phyloP scores from a whole-genome alignment of 2,888 invertebrate species.

The Thumatha senex region DNA sequence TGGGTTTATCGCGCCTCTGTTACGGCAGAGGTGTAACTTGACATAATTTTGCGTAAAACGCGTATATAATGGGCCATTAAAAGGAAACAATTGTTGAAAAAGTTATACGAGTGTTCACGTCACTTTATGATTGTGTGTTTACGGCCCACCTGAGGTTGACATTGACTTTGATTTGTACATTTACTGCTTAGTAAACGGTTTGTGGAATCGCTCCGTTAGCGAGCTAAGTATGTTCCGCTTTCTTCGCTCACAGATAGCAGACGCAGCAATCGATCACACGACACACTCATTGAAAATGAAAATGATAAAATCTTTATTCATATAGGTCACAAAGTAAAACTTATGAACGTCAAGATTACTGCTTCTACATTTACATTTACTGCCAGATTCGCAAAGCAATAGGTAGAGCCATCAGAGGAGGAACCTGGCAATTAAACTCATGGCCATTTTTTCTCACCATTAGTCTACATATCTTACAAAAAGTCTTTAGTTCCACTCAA shows the following conservation, averaged over 20 bases:
- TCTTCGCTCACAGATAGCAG: conserved; percentile 19
- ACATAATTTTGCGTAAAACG: conserved; percentile 83
- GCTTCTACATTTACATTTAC: too few relatives aligned
- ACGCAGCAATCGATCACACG: conserved; percentile 11
- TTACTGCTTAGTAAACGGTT: conserved; percentile 74
- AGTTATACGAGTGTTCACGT: conserved; percentile 81
- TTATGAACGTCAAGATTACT: too few relatives aligned
- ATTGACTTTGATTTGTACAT: conserved; percentile 82
- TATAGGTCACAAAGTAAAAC: too few relatives aligned
- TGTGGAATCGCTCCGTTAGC: conserved; percentile 54
- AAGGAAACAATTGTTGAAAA: conserved; percentile 83
- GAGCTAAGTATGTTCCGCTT: conserved; percentile 34
- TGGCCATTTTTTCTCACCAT: too few relatives aligned
- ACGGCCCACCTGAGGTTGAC: conserved; percentile 80
- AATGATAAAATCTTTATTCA: too few relatives aligned
- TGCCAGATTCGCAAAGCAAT: too few relatives aligned
- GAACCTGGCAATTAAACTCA: too few relatives aligned
- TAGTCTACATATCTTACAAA: too few relatives aligned
- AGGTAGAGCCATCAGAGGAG: too few relatives aligned
- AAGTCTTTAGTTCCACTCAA: too few relatives aligned
- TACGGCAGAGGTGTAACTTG: conserved; percentile 80
- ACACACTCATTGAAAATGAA: too few relatives aligned
- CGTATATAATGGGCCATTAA: conserved; percentile 82
- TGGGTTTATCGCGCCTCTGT: conserved; percentile 79
- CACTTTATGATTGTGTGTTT: conserved; percentile 82